Evolutionary conservation across 1,140 invertebrate species (phyloP).

Genomic region (Chironomus striatipennis): DNA sequence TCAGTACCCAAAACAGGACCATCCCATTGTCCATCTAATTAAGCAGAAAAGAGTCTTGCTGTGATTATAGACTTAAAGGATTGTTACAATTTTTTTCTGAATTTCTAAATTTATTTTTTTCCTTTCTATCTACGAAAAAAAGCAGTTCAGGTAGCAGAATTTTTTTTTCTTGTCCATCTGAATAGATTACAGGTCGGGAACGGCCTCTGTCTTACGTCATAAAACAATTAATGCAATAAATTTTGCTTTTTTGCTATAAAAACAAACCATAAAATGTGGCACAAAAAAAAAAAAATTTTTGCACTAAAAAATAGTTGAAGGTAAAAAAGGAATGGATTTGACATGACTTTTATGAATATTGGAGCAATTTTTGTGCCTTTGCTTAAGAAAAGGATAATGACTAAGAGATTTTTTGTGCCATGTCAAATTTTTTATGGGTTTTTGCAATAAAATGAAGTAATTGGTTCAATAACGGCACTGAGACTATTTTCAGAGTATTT

Average conservation of each 20-base stretch:
- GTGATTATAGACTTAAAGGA: neutral
- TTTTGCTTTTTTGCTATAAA: neutral
- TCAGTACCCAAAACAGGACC: neutral
- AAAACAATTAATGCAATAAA: conserved; percentile 5
- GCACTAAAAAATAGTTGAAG: neutral
- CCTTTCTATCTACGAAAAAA: neutral
- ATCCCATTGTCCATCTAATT: conserved; percentile 12
- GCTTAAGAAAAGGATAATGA: neutral
- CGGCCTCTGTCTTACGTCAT: neutral
- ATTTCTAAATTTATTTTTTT: neutral
- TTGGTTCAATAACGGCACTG: neutral
- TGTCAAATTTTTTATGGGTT: neutral
- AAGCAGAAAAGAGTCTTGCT: conserved; percentile 11
- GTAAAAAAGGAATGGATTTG: neutral
- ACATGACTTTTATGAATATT: conserved; percentile 11
- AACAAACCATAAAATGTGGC: conserved; percentile 12
- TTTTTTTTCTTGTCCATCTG: neutral
- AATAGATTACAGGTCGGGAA: neutral
- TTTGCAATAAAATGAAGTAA: neutral
- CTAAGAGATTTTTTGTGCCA: neutral
- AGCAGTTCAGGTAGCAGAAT: neutral
- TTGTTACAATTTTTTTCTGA: neutral
- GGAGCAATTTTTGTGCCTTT: conserved; percentile 7
- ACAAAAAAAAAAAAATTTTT: neutral
- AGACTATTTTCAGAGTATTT: neutral